Conservation (phyloP, 35 echinoderm and acorn worm species). For the Apostichopus californicus region DNA sequence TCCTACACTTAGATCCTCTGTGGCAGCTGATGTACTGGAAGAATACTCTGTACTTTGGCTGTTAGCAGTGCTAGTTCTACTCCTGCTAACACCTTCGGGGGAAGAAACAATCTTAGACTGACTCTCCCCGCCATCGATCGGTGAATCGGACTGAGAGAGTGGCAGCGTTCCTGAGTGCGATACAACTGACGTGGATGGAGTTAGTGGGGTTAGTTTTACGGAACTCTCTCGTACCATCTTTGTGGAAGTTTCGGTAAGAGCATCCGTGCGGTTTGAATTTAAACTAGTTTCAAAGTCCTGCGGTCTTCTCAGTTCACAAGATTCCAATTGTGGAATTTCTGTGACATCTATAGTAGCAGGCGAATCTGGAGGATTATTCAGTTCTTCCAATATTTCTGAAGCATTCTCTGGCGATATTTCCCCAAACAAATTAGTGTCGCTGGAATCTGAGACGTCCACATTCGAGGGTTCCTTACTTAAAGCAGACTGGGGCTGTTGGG, state of each 20-base stretch:
- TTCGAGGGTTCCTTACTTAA: background rate
- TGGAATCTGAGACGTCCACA: background rate
- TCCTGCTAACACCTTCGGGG: conserved; percentile 31
- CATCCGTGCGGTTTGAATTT: background rate
- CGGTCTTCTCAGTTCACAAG: conserved; percentile 37
- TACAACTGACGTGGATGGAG: conserved; percentile 30
- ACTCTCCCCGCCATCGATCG: background rate
- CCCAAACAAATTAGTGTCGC: background rate
- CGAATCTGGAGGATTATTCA: conserved; percentile 33
- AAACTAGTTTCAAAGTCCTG: conserved; percentile 41
- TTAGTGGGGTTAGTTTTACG: conserved; percentile 16
- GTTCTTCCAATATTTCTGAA: conserved; percentile 25
- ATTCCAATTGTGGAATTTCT: conserved; percentile 40
- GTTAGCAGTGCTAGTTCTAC: conserved; percentile 73
- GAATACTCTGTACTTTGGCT: conserved; percentile 74
- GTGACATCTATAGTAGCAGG: conserved; percentile 75
- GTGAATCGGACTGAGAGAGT: background rate
- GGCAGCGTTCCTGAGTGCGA: conserved; percentile 10
- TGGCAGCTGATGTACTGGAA: conserved; percentile 54
- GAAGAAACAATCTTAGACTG: background rate
- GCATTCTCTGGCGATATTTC: conserved; percentile 21
- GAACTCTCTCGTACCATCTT: conserved; percentile 41
- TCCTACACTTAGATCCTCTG: conserved; percentile 54
- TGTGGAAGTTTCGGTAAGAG: conserved; percentile 6
- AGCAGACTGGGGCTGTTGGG: background rate